Conservation (phyloP, 2,888 invertebrate genomes). For the Callosobruchus maculatus region DNA sequence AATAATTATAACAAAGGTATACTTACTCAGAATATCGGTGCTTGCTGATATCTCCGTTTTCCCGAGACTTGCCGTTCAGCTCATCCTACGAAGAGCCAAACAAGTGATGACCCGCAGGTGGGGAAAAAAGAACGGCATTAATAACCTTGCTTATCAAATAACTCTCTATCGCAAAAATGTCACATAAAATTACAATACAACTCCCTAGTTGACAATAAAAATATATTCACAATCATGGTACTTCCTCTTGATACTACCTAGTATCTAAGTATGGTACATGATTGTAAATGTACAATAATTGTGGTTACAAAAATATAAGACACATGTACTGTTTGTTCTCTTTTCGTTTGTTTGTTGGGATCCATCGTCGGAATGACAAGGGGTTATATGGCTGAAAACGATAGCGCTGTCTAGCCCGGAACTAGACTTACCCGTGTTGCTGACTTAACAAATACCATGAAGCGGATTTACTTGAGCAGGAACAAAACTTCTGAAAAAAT, state of each 20-base stretch:
- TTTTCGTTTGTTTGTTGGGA: neutral
- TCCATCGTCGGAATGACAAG: conserved; percentile 4
- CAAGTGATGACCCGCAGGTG: conserved; percentile 35
- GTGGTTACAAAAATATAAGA: neutral
- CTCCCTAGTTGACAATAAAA: neutral
- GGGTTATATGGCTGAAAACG: conserved; percentile 35
- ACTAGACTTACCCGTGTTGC: conserved; percentile 67
- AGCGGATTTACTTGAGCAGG: conserved; percentile 58
- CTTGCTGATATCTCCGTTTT: conserved; percentile 57
- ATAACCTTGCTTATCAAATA: conserved; percentile 27
- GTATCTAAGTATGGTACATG: conserved; percentile 8
- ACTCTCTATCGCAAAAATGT: conserved; percentile 6
- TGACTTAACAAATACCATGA: conserved; percentile 59
- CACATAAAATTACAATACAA: neutral
- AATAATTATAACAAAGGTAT: conserved; percentile 3
- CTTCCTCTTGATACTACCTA: neutral
- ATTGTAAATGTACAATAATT: conserved; percentile 16
- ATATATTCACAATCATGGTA: neutral
- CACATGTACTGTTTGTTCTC: neutral
- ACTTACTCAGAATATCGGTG: conserved; percentile 55
- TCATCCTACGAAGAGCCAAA: conserved; percentile 55
- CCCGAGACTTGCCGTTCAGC: conserved; percentile 55
- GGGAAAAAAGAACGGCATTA: conserved; percentile 50
- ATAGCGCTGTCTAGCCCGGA: conserved; percentile 50
- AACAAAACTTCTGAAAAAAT: conserved; percentile 76